Base-by-base conservation (phyloP, 2,888 invertebrate genomes). In the Dione vanillae region DNA sequence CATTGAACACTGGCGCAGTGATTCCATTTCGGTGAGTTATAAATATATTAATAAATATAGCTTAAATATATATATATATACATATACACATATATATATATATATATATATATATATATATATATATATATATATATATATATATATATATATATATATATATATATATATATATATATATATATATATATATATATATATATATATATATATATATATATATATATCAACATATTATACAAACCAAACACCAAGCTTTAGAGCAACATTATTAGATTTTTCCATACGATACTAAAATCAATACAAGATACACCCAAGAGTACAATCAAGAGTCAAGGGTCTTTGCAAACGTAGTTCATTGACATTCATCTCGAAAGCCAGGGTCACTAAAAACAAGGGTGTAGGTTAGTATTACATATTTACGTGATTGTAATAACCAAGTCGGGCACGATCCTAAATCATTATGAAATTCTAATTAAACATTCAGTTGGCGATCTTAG, bases 1-100 rank as follows among this genome's bases (percentile, higher is more conserved):
- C 89, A 93, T 98, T 76, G 96, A 96, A 76, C 95, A 95, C 71
- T 98, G 98, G 98, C 95, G 95, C 51, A 94, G 96, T 75, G 96
- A 96, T 83, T 95, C 96, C 74, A 96, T 98, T 85, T 97, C 97
- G 85, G 97, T 97, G 94, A 94, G 95, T 87, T 5, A 41, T 20
- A 68, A 12, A 11, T 68, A 27, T 5, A 27, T 27, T n/a, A n/a
- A n/a, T n/a, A n/a, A n/a, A n/a, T n/a, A n/a, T n/a, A n/a, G n/a
- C n/a, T n/a, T n/a, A n/a, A n/a, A 27, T 5, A 27, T 27, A 27
- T 5, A 27, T 20, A n/a, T 27, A 43, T 43, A 61, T 11, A 43
- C 1, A 61, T 14, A 10, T 43, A 43, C 19, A 43, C 59, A 61
- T 35, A n/a, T 45, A n/a, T 27, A 27, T 5, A 27, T 27, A 27